Base-by-base conservation (phyloP, 2,888 invertebrate species). In the Ectemnius lituratus region DNA sequence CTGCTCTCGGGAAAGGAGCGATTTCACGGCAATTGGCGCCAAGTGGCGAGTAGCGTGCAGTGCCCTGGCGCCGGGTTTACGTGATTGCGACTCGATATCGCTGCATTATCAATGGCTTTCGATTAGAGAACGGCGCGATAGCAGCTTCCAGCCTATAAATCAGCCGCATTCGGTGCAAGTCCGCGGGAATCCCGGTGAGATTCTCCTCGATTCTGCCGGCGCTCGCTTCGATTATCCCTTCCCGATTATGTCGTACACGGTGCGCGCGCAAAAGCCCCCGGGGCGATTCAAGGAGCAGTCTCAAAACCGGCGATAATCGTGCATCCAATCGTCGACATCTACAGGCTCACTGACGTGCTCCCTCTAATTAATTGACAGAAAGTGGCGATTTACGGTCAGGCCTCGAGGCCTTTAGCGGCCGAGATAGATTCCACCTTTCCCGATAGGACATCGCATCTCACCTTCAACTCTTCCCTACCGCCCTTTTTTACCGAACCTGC, bases 111-210 rank as follows among this genome's bases (percentile, higher is more conserved):
- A 85, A 85, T 85, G 79, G 79, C 76, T 67, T 80, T 75, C 82
- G 85, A 86, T 88, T 88, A 85, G 76, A 83, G 85, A 76, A 85
- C 84, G 81, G 83, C 81, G 79, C 82, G 83, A 84, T 80, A 77
- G 80, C 81, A 71, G 70, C 70, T 65, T 73, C 76, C 60, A 62
- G 76, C 73, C 73, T 66, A 76, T 82, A 80, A 80, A 82, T 82
- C 85, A 86, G 64, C 60, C 73, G 70, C 71, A 78, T 76, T 80
- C 74, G 67, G 59, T 67, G 63, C 74, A 67, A 81, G 68, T 68
- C 73, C 56, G 37, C 79, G 79, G 75, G 75, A 79, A 81, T 67
- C 77, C 75, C 49, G 45, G 45, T 61, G 65, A 57, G 67, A 63
- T 57, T 18, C 68, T 14, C 64, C 65, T 62, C 80, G 79, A 73